phyloP scores from a whole-genome alignment of 2,888 invertebrate species.

The Hemithea aestivaria region DNA sequence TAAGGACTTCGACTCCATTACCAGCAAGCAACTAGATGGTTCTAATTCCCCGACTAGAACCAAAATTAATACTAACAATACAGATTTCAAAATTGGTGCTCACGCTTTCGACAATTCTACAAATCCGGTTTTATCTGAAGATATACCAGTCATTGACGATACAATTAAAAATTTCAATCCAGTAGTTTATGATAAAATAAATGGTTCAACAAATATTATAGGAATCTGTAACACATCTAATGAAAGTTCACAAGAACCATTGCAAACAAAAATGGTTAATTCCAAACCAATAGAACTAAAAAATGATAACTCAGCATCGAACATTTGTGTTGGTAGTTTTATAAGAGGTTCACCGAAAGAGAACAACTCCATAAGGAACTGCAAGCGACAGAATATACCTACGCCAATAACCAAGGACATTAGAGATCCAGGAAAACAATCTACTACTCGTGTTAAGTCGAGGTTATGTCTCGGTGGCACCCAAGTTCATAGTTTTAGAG shows the following conservation, averaged over 20 bases:
- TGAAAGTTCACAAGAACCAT: conserved; percentile 1
- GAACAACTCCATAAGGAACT: conserved; percentile 1
- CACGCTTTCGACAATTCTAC: too few species aligned
- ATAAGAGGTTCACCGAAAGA: too few species aligned
- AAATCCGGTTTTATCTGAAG: too few species aligned
- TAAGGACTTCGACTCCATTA: too few species aligned
- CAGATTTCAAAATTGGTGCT: too few species aligned
- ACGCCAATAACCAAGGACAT: conserved; percentile 3
- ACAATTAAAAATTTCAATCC: conserved; percentile 8
- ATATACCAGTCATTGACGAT: too few species aligned
- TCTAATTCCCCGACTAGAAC: too few species aligned
- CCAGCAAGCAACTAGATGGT: too few species aligned
- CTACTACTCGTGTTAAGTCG: conserved; percentile 29
- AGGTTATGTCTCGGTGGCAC: conserved; percentile 56
- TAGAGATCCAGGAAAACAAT: conserved; percentile 2
- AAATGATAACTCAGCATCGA: background rate
- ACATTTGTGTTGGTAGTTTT: too few species aligned
- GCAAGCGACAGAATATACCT: conserved; percentile 6
- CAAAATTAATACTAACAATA: too few species aligned
- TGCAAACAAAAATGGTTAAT: background rate
- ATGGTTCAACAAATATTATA: conserved; percentile 6
- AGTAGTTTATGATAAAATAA: conserved; percentile 9
- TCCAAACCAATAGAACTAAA: background rate
- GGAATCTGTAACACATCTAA: background rate
- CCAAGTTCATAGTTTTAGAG: conserved; percentile 62